Base-by-base conservation (phyloP, 1,140 invertebrate genomes). In the Hydropsyche tenuis region DNA sequence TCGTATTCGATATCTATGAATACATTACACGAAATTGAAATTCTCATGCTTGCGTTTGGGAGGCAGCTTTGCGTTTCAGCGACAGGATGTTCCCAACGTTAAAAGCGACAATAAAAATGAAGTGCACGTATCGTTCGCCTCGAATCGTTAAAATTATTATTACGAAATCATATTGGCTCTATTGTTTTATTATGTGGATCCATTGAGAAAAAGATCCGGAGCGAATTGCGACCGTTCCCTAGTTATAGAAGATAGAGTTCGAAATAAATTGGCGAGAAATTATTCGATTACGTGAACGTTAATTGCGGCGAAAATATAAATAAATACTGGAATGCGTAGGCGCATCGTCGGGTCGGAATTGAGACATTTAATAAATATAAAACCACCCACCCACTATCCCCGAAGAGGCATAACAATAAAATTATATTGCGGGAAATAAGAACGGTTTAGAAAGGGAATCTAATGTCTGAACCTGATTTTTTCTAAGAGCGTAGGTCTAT, bases 381-480 rank as follows among this genome's bases (percentile, higher is more conserved):
- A 12, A 20, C 56, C 14, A 5, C 64, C 30, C 12, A 37, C 30
- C 30, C 3, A n/a, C n/a, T n/a, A 4, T 37, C 9, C 30, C 9
- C 3, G 30, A 37, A 3, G 30, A 37, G 30, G 23, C 45, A 51
- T 16, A 27, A 69, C 66, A 69, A 51, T 48, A 48, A 69, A 69
- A 30, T 11, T 69, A 30, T 48, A 48, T 69, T 30, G 42, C 45
- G 9, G 42, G 42, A 22, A 27, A 45, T 45, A 37, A 46, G 23
- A 48, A 45, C 9, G 42, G 25, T 51, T n/a, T 23, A 48, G 25
- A 45, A 37, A 69, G 56, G 53, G 43, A 25, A 25, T 60, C 20
- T 12, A 60, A 22, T 25, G 56, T 45, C 30, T 65, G 64, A 73
- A 63, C 63, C 64, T 63, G 63, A 56, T 30, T 73, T 73, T 53